Evolutionary conservation across 2,797 vertebrate species (phyloP), one percentile per base, ranked within the genome.

Genomic region (Emys orbicularis): DNA sequence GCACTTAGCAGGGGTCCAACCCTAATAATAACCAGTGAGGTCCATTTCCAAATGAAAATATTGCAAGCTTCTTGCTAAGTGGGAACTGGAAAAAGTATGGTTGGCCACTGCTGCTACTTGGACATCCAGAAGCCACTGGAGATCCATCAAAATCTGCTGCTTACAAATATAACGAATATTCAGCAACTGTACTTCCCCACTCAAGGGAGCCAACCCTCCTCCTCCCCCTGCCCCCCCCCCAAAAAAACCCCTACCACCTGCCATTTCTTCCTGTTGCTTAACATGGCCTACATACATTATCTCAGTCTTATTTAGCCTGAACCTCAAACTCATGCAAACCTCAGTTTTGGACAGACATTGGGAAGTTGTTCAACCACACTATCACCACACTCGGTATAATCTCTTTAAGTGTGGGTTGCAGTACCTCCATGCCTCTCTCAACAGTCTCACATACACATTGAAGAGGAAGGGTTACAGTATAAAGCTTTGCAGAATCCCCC

Each of bases 401-500:
- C 31, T 18, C 6, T 34, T 61, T 61, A 61, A 54, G 21, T 54
- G 54, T 54, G 54, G 54, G 54, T 54, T 54, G 54, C 54, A 54
- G 53, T 54, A 76, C 52, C 44, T 57, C 72, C 2, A 18, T 72
- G 76, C 76, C 27, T 79, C 81, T 2, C 56, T 57, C 80, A 65
- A n/a, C 15, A 68, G 18, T 61, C 18, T 68, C 34, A 21, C 16
- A n/a, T 19, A 37, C 34, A n/a, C 61, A 68, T 10, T 0, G 0
- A 12, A 86, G 11, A 88, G 89, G 0, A 54, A 79, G 82, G 27
- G 86, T 31, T 93, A 81, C 18, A 44, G 57, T 49, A 74, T 56
- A 84, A 80, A 81, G 83, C 52, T 81, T 92, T 61, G 29, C 80
- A 83, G 92, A 83, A 59, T 49, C 12, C 74, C 49, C 82, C 27